Evolutionary conservation across 2,888 invertebrate species (phyloP).

Genomic region (Tipula unca): DNA sequence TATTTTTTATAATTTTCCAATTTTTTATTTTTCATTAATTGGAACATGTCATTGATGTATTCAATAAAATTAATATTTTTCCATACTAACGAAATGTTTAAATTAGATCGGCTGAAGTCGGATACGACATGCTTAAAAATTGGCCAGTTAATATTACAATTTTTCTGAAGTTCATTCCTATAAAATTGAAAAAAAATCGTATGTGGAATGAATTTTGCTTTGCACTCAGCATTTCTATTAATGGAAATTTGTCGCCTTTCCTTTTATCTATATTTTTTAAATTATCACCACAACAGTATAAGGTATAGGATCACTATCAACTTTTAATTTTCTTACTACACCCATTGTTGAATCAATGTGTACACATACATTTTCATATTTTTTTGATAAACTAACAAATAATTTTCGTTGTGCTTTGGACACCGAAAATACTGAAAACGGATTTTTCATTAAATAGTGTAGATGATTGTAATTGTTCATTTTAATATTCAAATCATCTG

Average conservation of each 20-base stretch:
- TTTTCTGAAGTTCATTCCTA: not conserved
- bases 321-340: not conserved
- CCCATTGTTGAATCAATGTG: not conserved
- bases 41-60: not conserved
- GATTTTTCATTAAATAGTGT: not conserved
- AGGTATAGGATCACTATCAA: not conserved
- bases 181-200: not conserved
- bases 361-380: not conserved
- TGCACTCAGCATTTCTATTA: not conserved
- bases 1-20: not conserved
- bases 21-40: not conserved
- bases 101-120: not conserved
- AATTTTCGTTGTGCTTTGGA: not conserved
- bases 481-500: not conserved
- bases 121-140: not conserved
- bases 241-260: not conserved
- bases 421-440: not conserved
- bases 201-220: not conserved
- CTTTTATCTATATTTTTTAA: not conserved
- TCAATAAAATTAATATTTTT: not conserved
- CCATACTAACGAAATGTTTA: not conserved
- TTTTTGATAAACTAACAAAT: not conserved
- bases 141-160: not conserved
- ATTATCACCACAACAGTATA: not conserved
- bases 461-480: not conserved